Evolutionary conservation across 1,140 invertebrate genomes (phyloP).

Genomic region (Notospermus geniculatus): DNA sequence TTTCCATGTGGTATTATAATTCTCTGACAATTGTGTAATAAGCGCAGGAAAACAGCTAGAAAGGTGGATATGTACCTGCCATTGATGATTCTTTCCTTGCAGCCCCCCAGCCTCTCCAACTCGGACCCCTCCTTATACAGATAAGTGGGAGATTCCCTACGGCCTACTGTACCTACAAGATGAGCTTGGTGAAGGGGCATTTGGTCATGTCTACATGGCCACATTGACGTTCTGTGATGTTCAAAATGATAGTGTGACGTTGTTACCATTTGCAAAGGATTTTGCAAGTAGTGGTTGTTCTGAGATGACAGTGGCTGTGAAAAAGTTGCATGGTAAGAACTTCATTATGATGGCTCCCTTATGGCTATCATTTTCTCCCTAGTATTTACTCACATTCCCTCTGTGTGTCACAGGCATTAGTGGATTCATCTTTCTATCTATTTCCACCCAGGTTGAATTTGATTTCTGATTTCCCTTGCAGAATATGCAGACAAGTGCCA

Average conservation of each 20-base stretch:
- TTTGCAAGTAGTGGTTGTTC: background rate
- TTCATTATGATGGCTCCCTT: background rate
- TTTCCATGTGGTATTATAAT: no score
- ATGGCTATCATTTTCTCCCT: background rate
- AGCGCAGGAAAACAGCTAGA: no score
- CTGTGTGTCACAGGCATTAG: background rate
- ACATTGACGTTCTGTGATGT: conserved; percentile 27
- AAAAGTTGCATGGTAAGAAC: conserved; percentile 65
- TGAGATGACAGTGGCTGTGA: conserved; percentile 64
- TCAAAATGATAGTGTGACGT: conserved; percentile 20
- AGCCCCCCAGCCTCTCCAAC: conserved; percentile 3
- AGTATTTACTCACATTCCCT: background rate
- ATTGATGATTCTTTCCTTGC: conserved; percentile 1
- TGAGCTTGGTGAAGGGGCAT: conserved; percentile 78
- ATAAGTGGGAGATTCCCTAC: conserved; percentile 72
- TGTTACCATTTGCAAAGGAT: background rate
- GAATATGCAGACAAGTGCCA: conserved; percentile 51
- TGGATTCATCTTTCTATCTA: background rate
- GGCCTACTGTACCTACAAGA: conserved; percentile 76
- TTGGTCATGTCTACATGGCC: conserved; percentile 67
- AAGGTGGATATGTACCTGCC: no score
- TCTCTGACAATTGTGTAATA: no score
- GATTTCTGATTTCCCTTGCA: conserved; percentile 30
- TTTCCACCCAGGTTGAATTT: background rate
- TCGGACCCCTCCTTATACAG: conserved; percentile 8